Conservation (phyloP, 1,140 invertebrate species). For the Charaxes varanes region DNA sequence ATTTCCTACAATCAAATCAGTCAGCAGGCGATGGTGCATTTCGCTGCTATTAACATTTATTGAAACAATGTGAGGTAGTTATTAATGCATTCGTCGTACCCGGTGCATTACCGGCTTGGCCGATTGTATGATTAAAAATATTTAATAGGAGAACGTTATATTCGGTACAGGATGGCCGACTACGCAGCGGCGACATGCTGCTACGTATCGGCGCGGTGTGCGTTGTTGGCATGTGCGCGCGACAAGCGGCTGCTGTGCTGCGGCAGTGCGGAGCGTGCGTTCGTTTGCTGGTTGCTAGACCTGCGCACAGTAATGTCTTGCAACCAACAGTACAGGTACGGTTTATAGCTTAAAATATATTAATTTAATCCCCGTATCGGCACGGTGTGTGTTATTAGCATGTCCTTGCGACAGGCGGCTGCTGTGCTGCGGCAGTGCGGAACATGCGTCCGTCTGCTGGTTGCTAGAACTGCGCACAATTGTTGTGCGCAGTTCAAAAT, state of each 20-base stretch:
- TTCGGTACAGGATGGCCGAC: constrained; percentile 82
- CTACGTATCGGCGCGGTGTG: constrained; percentile 92
- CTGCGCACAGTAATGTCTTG: constrained; percentile 62
- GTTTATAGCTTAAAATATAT: no score
- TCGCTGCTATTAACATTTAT: no score
- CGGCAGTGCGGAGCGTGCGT: constrained; percentile 89
- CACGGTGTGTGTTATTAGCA: constrained; percentile 88
- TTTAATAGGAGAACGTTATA: no score
- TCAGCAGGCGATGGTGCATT: no score
- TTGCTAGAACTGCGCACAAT: constrained; percentile 81
- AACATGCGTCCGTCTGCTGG: constrained; percentile 86
- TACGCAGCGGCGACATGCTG: constrained; percentile 92
- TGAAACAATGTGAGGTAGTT: no score
- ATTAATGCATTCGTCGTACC: no score
- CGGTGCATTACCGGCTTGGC: no score
- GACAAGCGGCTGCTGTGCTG: constrained; percentile 90
- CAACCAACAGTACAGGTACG: constrained; percentile 20
- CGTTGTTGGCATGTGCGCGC: constrained; percentile 89
- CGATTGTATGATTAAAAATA: no score
- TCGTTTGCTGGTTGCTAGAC: constrained; percentile 87
- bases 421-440: constrained; percentile 89
- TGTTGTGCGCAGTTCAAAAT: no score
- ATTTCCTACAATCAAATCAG: no score
- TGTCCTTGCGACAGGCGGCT: constrained; percentile 93
- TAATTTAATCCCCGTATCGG: no score